Evolutionary conservation across 2,113 vertebrate genomes (phyloP).

Genomic region (Pluvialis apricaria): DNA sequence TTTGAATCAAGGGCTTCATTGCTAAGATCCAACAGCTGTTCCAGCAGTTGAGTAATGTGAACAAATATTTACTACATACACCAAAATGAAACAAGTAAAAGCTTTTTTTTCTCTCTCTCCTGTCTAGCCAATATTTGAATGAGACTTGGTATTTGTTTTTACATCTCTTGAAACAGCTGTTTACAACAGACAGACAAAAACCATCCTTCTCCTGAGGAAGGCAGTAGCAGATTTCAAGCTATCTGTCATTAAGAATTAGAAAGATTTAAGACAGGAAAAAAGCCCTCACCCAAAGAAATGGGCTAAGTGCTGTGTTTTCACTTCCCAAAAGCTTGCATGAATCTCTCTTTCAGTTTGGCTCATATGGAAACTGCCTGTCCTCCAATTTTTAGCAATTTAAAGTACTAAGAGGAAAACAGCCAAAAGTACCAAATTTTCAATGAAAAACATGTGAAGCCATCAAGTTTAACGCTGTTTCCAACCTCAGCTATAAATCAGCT

Average conservation of each 20-base stretch:
- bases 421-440: slow-evolving; percentile 1
- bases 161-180: background rate
- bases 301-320: background rate
- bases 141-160: background rate
- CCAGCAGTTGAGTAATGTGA: background rate
- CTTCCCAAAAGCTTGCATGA: background rate
- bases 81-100: background rate
- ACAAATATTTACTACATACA: background rate
- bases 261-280: background rate
- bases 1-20: background rate
- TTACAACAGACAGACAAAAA: background rate
- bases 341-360: background rate
- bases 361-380: background rate
- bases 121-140: background rate
- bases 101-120: background rate
- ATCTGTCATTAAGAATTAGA: background rate
- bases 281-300: background rate
- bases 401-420: background rate
- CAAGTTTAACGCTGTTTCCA: background rate
- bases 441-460: background rate
- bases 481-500: background rate
- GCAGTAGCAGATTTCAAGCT: background rate
- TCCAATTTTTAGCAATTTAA: background rate
- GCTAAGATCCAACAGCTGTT: background rate
- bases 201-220: background rate